These are phyloP conservation scores for Nomada hirtipes DNA, from an alignment of 2,888 invertebrate genomes.

Conservation along the genomic window DNA sequence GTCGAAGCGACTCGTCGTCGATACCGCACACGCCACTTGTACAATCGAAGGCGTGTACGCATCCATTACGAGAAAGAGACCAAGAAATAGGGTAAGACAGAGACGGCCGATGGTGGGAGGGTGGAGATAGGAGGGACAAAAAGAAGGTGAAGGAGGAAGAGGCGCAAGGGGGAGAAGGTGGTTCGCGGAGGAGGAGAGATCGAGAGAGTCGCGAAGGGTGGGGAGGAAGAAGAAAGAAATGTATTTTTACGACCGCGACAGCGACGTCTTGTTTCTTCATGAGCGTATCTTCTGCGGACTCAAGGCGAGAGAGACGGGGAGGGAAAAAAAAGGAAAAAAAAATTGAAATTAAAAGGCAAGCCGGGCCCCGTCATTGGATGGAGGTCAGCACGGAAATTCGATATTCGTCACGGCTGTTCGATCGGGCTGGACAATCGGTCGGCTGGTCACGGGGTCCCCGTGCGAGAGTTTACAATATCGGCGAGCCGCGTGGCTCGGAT, in stretches of 20 bases:
- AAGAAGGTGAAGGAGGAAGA: slow-evolving; percentile 29
- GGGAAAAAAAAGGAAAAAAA: slow-evolving; percentile 43
- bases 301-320: slow-evolving; percentile 30
- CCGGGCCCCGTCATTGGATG: slow-evolving; percentile 17
- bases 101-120: not conserved
- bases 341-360: slow-evolving; percentile 60
- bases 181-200: not conserved
- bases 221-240: slow-evolving; percentile 62
- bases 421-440: slow-evolving; percentile 15
- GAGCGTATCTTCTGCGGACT: slow-evolving; percentile 57
- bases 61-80: slow-evolving; percentile 60
- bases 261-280: slow-evolving; percentile 64
- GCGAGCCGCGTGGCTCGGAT: not conserved
- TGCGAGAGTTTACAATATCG: slow-evolving; percentile 1
- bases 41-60: slow-evolving; percentile 67
- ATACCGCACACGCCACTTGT: slow-evolving; percentile 63
- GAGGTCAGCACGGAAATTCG: slow-evolving; percentile 60
- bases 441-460: slow-evolving; percentile 16
- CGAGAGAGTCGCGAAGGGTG: slow-evolving; percentile 6
- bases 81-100: slow-evolving; percentile 13
- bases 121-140: not conserved
- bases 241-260: slow-evolving; percentile 73
- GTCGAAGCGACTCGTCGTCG: slow-evolving; percentile 45
- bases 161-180: slow-evolving; percentile 27
- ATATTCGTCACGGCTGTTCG: slow-evolving; percentile 55